Percentiles rank a stretch among this genome's conserved stretches.
Evolutionary conservation across 2,113 vertebrate species (phyloP).

Genomic region (Leptobrachium leishanense): DNA sequence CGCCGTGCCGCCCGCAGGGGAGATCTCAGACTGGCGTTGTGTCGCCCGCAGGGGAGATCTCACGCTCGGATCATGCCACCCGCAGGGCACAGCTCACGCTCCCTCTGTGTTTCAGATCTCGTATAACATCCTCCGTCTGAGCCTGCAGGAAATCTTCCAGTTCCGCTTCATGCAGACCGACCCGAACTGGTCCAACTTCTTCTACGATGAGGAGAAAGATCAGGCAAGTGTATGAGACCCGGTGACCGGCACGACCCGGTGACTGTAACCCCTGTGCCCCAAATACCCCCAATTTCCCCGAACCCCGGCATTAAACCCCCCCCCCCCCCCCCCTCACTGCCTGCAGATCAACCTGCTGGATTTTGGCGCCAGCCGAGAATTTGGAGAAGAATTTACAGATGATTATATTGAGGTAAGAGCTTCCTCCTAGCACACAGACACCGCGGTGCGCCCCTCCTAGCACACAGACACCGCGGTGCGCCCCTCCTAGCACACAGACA

Average conservation of each 20-base stretch:
- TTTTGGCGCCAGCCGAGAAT: slow-evolving; percentile 84
- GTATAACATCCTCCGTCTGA: slow-evolving; percentile 80
- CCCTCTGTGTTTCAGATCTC: slow-evolving; percentile 69
- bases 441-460: too few species aligned
- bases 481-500: too few species aligned
- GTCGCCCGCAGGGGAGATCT: too few species aligned
- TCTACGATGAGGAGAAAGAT: slow-evolving; percentile 75
- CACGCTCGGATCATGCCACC: too few species aligned
- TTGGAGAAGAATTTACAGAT: slow-evolving; percentile 80
- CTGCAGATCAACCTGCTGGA: slow-evolving; percentile 85
- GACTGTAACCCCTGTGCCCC: too few species aligned
- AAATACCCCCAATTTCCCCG: too few species aligned
- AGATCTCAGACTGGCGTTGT: too few species aligned
- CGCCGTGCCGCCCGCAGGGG: too few species aligned
- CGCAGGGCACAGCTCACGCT: background rate
- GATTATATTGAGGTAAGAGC: slow-evolving; percentile 82
- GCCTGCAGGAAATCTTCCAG: slow-evolving; percentile 84
- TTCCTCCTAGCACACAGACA: background rate
- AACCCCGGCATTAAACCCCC: too few species aligned
- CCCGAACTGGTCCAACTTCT: slow-evolving; percentile 93
- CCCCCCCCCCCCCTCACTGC: too few species aligned
- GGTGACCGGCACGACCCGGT: background rate
- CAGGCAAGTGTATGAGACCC: slow-evolving; percentile 64
- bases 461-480: too few species aligned
- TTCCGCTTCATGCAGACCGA: slow-evolving; percentile 94